Evolutionary conservation across 2,113 vertebrate genomes (phyloP).

Genomic region (Danionella cerebrum): DNA sequence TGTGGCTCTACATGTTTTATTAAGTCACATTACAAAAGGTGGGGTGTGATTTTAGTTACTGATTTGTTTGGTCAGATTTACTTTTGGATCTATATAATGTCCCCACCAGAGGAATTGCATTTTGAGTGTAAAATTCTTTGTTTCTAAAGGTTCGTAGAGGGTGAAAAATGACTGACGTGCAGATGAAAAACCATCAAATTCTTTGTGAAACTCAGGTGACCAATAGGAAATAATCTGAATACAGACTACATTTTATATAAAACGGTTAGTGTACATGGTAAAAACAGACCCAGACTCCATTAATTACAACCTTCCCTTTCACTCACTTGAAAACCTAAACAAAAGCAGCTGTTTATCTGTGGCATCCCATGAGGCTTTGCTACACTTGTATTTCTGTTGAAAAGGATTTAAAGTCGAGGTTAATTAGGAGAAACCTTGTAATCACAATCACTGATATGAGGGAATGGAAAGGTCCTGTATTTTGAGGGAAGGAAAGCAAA

Average conservation of each 20-base stretch:
- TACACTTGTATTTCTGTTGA: constrained; percentile 47
- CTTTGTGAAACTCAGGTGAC: neutral
- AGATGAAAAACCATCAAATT: neutral
- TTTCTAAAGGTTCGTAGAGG: neutral
- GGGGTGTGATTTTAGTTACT: too few species aligned
- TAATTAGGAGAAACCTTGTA: constrained; percentile 64
- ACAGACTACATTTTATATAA: neutral
- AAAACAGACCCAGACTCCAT: neutral
- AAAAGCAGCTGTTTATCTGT: constrained; percentile 30
- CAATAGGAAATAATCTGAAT: neutral
- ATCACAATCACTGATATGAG: constrained; percentile 54
- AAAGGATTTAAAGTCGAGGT: constrained; percentile 58
- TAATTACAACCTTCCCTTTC: neutral
- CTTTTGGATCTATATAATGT: too few species aligned
- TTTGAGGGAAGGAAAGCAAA: constrained; percentile 23
- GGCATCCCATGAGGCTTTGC: constrained; percentile 31
- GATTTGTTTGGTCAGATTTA: too few species aligned
- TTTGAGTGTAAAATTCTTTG: neutral
- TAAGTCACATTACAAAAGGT: too few species aligned
- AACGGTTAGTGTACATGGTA: neutral
- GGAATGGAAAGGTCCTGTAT: constrained; percentile 39
- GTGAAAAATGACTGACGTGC: neutral
- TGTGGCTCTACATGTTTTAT: too few species aligned
- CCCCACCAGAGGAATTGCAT: too few species aligned
- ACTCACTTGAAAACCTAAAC: constrained; percentile 37